Evolutionary conservation across 2,888 invertebrate species (phyloP), one percentile per base, ranked within the genome.

Genomic region (Caenorhabditis afra): DNA sequence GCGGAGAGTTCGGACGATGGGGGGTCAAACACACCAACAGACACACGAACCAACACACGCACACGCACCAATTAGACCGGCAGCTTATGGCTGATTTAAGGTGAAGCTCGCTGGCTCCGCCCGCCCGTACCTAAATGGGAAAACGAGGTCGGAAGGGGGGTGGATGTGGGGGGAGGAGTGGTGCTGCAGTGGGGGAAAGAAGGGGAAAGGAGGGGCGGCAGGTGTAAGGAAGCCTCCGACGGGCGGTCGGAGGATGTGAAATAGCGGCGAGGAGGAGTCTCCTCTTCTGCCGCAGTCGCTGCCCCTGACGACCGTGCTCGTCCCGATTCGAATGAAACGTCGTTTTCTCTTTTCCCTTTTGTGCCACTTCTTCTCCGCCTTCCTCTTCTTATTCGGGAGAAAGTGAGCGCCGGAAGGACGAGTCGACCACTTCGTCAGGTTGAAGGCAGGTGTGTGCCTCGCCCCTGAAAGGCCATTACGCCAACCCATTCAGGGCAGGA

Each of bases 91-190:
- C 58, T 53, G 61, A 62, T 53, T 59, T 52, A 58, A 53, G 59
- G 67, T 61, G 66, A 64, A 65, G 70, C 67, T 58, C 57, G 66
- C 57, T 66, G 37, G 70, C 50, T 37, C 70, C 70, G 70, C 70
- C 70, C 49, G 59, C 59, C 59, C 68, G 68, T 55, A 55, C 55
- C 55, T 55, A 55, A 55, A 55, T 45, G 57, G 41, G 37, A 37
- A 52, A 37, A 50, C 52, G 49, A 29, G 7, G 22, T 18, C 18
- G 29, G 37, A 47, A 58, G 41, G 45, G 18, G 11, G 22, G 35
- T 20, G 29, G 37, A 47, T 58, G 41, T 37, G 18, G 35, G 29
- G 23, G 41, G 41, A 16, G 10, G 41, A n/a, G 20, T 4, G 35
- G 39, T n/a, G n/a, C n/a, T n/a, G n/a, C n/a, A n/a, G n/a, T n/a